Conservation (phyloP, 2,888 invertebrate species). For the Myopa tessellatipennis region DNA sequence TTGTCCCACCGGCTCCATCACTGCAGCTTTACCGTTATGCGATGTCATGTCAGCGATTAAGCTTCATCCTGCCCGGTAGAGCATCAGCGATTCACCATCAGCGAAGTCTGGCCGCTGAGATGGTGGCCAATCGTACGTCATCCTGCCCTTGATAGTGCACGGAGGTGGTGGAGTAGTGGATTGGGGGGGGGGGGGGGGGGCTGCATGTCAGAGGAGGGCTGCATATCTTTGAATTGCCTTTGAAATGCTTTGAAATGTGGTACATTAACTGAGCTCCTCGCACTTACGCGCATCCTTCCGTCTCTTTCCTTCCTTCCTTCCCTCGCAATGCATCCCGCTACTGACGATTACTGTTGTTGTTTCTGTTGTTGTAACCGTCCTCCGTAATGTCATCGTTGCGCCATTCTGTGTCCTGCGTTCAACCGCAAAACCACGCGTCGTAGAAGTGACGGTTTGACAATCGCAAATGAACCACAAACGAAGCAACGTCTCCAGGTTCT, state of each 20-base stretch:
- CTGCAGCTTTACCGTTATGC: background rate
- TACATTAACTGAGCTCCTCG: background rate
- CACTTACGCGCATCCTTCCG: no score
- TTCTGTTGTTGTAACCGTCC: slow-evolving; percentile 4
- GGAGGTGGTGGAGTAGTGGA: no score
- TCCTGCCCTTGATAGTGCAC: no score
- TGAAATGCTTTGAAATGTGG: slow-evolving; percentile 11
- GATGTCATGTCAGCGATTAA: slow-evolving; percentile 3
- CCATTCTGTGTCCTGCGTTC: background rate
- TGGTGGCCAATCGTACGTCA: no score
- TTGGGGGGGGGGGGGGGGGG: background rate
- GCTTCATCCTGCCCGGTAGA: background rate
- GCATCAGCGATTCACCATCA: background rate
- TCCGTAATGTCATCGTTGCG: slow-evolving; percentile 7
- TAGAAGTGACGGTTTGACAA: slow-evolving; percentile 1
- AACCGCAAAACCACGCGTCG: slow-evolving; percentile 16
- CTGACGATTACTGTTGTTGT: background rate
- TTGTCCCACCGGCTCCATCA: background rate
- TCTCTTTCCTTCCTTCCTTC: no score
- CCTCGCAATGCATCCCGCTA: background rate
- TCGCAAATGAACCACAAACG: slow-evolving; percentile 11
- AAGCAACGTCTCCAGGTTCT: background rate
- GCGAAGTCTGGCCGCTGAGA: no score
- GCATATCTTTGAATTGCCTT: slow-evolving; percentile 10
- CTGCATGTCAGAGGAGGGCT: background rate